A percentile compares a stretch with the other conserved stretches of the same genome.
These are phyloP conservation scores for Drosophila kambysellisi DNA, from an alignment of 2,888 invertebrate genomes.

Conservation along the genomic window DNA sequence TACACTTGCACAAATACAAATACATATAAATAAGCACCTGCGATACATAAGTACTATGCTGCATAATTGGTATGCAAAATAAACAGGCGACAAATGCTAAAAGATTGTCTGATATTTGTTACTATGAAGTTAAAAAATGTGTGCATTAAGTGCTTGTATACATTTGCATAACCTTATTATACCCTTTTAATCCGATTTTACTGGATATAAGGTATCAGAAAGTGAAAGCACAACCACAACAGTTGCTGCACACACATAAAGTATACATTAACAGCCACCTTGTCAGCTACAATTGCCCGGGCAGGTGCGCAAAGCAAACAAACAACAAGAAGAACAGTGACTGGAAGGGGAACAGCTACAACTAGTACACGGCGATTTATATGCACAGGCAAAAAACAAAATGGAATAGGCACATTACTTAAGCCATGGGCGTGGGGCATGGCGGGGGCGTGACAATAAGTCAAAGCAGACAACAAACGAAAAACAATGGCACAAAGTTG, in stretches of 20 bases:
- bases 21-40: not conserved
- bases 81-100: not conserved
- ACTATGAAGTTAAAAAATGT: not conserved
- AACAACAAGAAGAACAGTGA: constrained; percentile 34
- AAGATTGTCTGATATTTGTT: not conserved
- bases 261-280: constrained; percentile 40
- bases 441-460: constrained; percentile 41
- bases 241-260: constrained; percentile 20
- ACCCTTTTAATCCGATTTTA: not conserved
- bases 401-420: constrained; percentile 57
- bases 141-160: not conserved
- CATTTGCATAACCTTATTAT: not conserved
- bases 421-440: constrained; percentile 27
- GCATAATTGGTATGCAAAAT: not conserved
- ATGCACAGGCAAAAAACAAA: constrained; percentile 36
- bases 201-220: constrained; percentile 12
- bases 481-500: constrained; percentile 46
- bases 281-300: constrained; percentile 60
- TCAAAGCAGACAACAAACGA: constrained; percentile 31
- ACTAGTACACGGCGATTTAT: constrained; percentile 26
- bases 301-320: constrained; percentile 62
- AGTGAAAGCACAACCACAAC: constrained; percentile 36
- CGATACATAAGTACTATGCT: not conserved
- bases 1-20: not conserved
- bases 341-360: constrained; percentile 2